Conservation (phyloP, 2,888 invertebrate genomes). For the Gnatocerus cornutus region DNA sequence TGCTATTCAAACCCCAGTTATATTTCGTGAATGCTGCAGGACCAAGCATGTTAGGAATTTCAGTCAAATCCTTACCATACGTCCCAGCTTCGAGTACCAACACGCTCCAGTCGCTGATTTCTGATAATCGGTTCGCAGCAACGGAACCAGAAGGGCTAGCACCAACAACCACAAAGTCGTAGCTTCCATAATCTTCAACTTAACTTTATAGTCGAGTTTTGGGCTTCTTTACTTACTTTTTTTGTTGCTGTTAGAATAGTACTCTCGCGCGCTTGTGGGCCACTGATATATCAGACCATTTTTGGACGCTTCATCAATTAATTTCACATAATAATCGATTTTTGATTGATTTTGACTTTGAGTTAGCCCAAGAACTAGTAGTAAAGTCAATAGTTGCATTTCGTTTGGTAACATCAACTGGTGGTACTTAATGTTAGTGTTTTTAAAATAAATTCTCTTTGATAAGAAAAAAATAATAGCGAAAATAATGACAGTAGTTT, state of each 20-base stretch:
- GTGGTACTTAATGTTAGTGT: too few species aligned
- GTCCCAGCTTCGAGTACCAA: constrained; percentile 8
- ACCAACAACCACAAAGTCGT: constrained; percentile 3
- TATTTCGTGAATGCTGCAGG: neutral
- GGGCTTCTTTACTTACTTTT: neutral
- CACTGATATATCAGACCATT: constrained; percentile 5
- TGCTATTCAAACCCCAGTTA: constrained; percentile 9
- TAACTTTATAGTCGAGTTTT: neutral
- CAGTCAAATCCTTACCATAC: neutral
- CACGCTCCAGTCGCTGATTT: neutral
- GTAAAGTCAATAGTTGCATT: too few species aligned
- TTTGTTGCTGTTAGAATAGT: constrained; percentile 1
- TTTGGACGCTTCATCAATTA: constrained; percentile 3
- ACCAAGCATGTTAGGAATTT: neutral
- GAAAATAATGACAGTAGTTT: too few species aligned
- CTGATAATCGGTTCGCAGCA: neutral
- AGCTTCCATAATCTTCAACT: neutral
- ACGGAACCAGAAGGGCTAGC: neutral
- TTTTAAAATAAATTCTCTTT: too few species aligned
- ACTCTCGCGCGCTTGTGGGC: constrained; percentile 16
- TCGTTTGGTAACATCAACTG: too few species aligned
- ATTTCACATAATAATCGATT: constrained; percentile 5
- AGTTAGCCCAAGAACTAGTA: too few species aligned
- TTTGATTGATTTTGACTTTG: too few species aligned
- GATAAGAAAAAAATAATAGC: too few species aligned